These are phyloP conservation scores for Archocentrus centrarchus DNA, from an alignment of 2,113 vertebrate species.

Conservation along the genomic window DNA sequence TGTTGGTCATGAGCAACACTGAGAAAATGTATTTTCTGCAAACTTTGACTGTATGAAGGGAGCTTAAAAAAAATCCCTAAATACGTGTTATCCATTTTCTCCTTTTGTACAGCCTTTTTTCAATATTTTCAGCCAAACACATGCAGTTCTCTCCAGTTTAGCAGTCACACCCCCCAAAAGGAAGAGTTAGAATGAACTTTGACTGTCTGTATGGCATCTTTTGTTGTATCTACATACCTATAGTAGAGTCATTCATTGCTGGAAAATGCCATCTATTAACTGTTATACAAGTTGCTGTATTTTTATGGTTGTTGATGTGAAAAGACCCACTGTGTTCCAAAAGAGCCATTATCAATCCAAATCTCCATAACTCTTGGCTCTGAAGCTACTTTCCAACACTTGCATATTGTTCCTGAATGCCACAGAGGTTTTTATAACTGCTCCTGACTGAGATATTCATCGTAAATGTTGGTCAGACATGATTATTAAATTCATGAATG, in stretches of 20 bases:
- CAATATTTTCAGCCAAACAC: slow-evolving; percentile 9
- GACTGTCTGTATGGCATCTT: slow-evolving; percentile 23
- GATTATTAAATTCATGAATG: slow-evolving; percentile 55
- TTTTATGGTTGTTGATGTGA: slow-evolving; percentile 62
- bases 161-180: slow-evolving; percentile 16
- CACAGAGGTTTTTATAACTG: slow-evolving; percentile 26
- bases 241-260: slow-evolving; percentile 53
- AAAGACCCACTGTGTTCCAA: slow-evolving; percentile 52
- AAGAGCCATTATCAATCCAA: slow-evolving; percentile 47
- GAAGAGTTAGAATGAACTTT: slow-evolving; percentile 43
- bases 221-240: slow-evolving; percentile 58
- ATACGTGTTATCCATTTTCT: neutral
- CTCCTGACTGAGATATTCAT: slow-evolving; percentile 45
- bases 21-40: slow-evolving; percentile 5
- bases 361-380: slow-evolving; percentile 37
- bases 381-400: slow-evolving; percentile 32
- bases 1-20: neutral
- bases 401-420: slow-evolving; percentile 16
- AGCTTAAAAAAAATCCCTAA: neutral
- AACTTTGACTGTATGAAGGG: neutral
- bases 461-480: slow-evolving; percentile 47
- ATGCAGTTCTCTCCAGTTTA: neutral
- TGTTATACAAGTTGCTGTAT: slow-evolving; percentile 29
- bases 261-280: slow-evolving; percentile 62
- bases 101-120: neutral